A percentile compares a stretch with the other conserved stretches of the same genome.
Evolutionary conservation across 2,113 vertebrate genomes (phyloP).

Genomic region (Tetraodon nigroviridis): DNA sequence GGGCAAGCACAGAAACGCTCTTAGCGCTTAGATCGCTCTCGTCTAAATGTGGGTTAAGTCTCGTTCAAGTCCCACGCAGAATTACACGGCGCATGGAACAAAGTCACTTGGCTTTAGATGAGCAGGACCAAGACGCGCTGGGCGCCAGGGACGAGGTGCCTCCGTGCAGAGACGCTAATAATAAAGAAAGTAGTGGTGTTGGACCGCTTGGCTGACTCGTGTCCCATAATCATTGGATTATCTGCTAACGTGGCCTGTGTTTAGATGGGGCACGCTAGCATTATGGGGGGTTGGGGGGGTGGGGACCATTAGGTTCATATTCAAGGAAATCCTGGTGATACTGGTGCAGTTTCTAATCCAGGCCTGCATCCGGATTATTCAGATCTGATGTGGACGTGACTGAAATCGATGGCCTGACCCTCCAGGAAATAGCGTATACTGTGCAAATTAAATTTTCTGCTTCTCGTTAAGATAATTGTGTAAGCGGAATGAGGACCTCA

Average conservation of each 20-base stretch:
- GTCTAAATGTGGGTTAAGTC: slow-evolving; percentile 60
- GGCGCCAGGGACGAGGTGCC: slow-evolving; percentile 63
- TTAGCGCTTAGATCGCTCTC: slow-evolving; percentile 53
- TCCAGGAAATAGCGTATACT: too few relatives aligned
- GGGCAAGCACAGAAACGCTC: slow-evolving; percentile 19
- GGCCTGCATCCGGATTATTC: too few relatives aligned
- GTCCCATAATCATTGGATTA: slow-evolving; percentile 77
- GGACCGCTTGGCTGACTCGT: slow-evolving; percentile 64
- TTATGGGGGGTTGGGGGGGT: neutral
- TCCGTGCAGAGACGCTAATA: slow-evolving; percentile 57
- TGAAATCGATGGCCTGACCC: too few relatives aligned
- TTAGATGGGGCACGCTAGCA: slow-evolving; percentile 38
- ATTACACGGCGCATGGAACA: slow-evolving; percentile 53
- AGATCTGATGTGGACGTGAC: too few relatives aligned
- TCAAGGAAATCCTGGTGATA: too few relatives aligned
- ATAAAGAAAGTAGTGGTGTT: slow-evolving; percentile 60
- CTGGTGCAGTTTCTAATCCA: too few relatives aligned
- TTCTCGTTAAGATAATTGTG: slow-evolving; percentile 6
- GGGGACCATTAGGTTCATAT: neutral
- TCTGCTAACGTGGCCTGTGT: slow-evolving; percentile 54
- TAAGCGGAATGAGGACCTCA: neutral
- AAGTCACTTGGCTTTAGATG: slow-evolving; percentile 51
- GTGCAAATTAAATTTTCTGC: neutral
- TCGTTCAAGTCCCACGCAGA: slow-evolving; percentile 52
- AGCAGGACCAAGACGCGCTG: slow-evolving; percentile 56